phyloP scores from a whole-genome alignment of 2,888 invertebrate genomes.

The Proisotoma minuta region DNA sequence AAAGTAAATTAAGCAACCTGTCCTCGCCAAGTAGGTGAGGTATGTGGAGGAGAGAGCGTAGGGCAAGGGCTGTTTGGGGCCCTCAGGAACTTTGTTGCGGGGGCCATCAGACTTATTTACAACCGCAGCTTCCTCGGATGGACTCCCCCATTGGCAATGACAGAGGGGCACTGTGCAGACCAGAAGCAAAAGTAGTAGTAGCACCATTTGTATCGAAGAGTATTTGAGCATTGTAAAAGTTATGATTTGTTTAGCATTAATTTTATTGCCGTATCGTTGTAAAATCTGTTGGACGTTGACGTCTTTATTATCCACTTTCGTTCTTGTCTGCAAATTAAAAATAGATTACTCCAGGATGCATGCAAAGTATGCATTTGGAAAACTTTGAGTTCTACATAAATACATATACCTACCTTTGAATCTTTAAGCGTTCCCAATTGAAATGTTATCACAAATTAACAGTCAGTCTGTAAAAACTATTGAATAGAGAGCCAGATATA shows the following conservation, averaged over 20 bases:
- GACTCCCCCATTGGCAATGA: slow-evolving; percentile 22
- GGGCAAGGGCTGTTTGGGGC: slow-evolving; percentile 33
- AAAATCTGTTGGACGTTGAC: too few relatives aligned
- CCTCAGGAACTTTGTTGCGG: background rate
- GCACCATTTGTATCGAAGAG: background rate
- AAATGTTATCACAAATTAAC: too few relatives aligned
- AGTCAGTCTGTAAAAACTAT: too few relatives aligned
- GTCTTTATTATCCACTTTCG: too few relatives aligned
- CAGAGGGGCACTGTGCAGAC: slow-evolving; percentile 9
- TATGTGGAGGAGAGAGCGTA: slow-evolving; percentile 45
- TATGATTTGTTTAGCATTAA: background rate
- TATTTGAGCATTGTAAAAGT: slow-evolving; percentile 5
- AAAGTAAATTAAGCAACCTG: too few relatives aligned
- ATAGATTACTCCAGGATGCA: too few relatives aligned
- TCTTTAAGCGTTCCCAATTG: too few relatives aligned
- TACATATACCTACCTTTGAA: too few relatives aligned
- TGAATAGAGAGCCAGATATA: too few relatives aligned
- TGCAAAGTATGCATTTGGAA: too few relatives aligned
- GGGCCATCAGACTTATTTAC: background rate
- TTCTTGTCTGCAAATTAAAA: too few relatives aligned
- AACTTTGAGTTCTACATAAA: too few relatives aligned
- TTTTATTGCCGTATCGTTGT: background rate
- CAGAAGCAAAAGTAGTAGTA: slow-evolving; percentile 5
- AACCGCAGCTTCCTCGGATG: background rate
- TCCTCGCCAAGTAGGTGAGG: slow-evolving; percentile 41